Conservation (phyloP, 2,797 vertebrate species). For the Eulemur rubriventer region DNA sequence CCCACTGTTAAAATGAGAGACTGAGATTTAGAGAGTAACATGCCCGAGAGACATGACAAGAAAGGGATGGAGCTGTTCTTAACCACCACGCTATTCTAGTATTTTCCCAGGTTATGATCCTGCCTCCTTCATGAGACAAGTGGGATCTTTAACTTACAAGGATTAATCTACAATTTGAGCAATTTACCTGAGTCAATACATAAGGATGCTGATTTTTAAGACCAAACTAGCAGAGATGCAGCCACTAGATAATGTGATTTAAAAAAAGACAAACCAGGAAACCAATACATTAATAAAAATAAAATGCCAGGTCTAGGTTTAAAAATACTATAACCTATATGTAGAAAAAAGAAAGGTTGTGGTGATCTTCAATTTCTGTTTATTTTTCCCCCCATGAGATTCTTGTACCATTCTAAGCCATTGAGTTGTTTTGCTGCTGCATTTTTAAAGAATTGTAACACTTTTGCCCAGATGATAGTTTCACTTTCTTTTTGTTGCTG, state of each 20-base stretch:
- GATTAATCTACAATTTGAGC: background rate
- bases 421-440: background rate
- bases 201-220: constrained; percentile 11
- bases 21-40: background rate
- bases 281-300: background rate
- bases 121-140: background rate
- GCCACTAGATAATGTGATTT: background rate
- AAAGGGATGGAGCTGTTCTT: background rate
- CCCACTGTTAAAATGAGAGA: background rate
- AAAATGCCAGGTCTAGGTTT: background rate
- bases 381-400: background rate
- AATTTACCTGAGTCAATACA: background rate
- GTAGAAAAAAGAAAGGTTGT: background rate
- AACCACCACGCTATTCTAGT: background rate
- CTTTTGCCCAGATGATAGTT: background rate
- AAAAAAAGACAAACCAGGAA: background rate
- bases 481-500: constrained; percentile 17
- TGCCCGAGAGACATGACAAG: background rate
- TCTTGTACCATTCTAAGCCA: background rate
- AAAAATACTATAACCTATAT: background rate
- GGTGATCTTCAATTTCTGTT: background rate
- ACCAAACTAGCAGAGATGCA: background rate
- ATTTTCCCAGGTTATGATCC: background rate
- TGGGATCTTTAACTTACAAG: background rate
- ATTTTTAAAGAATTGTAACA: background rate